Conservation (phyloP, 2,113 vertebrate genomes). For the Phaetusa simplex region DNA sequence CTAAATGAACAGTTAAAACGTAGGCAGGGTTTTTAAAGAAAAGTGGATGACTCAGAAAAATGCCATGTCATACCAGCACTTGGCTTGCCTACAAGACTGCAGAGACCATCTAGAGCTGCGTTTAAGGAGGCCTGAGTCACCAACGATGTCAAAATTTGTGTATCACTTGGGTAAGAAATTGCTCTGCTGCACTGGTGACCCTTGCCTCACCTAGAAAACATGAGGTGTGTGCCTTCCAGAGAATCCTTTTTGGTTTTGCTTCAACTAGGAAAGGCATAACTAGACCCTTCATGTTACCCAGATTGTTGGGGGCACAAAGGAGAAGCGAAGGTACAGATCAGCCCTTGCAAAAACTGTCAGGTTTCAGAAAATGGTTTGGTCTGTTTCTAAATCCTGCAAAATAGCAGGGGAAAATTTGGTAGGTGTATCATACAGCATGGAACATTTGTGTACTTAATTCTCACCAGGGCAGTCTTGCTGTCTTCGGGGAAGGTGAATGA, state of each 20-base stretch:
- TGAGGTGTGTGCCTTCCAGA: not conserved
- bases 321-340: not conserved
- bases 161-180: not conserved
- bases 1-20: not conserved
- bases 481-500: conserved; percentile 25
- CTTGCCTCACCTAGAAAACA: not conserved
- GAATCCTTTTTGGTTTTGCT: not conserved
- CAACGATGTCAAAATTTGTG: not conserved
- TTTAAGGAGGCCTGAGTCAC: not conserved
- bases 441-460: conserved; percentile 41
- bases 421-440: not conserved
- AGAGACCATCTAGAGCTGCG: not conserved
- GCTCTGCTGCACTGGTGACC: not conserved
- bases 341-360: not conserved
- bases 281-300: not conserved
- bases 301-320: not conserved
- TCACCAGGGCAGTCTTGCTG: not conserved
- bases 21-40: not conserved
- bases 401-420: not conserved
- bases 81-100: not conserved
- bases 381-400: not conserved
- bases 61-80: not conserved
- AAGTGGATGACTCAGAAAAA: not conserved
- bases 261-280: not conserved
- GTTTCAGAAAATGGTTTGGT: not conserved